Conservation (phyloP, 53 echinoderm and acorn worm genomes). For the Henricia sp. region DNA sequence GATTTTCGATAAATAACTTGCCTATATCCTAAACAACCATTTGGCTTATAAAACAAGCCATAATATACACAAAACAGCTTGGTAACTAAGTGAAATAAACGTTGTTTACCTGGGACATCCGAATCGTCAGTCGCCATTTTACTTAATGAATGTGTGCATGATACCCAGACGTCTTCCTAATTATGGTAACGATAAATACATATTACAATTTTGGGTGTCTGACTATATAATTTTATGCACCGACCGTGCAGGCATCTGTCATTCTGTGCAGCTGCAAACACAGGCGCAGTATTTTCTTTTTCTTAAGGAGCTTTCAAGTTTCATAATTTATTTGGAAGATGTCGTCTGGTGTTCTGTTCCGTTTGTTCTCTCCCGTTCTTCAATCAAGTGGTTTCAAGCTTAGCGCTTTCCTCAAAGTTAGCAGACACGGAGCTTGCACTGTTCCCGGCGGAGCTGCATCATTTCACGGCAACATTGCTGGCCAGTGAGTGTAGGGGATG, state of each 20-base stretch:
- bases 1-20: no score
- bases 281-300: background rate
- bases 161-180: conserved; percentile 14
- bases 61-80: background rate
- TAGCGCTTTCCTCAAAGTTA: background rate
- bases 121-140: conserved; percentile 73
- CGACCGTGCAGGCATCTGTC: no score
- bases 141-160: background rate
- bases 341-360: conserved; percentile 21
- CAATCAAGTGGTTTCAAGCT: background rate
- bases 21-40: no score
- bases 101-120: conserved; percentile 74
- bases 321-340: background rate
- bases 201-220: no score
- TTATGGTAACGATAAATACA: no score
- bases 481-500: conserved; percentile 66
- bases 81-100: conserved; percentile 49
- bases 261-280: no score
- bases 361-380: background rate
- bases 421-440: background rate
- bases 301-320: background rate
- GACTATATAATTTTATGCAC: no score
- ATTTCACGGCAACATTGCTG: conserved; percentile 69
- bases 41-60: background rate
- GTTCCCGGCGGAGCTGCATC: conserved; percentile 15